Conservation (phyloP, 2,113 vertebrate genomes). For the Megatriorchis doriae region DNA sequence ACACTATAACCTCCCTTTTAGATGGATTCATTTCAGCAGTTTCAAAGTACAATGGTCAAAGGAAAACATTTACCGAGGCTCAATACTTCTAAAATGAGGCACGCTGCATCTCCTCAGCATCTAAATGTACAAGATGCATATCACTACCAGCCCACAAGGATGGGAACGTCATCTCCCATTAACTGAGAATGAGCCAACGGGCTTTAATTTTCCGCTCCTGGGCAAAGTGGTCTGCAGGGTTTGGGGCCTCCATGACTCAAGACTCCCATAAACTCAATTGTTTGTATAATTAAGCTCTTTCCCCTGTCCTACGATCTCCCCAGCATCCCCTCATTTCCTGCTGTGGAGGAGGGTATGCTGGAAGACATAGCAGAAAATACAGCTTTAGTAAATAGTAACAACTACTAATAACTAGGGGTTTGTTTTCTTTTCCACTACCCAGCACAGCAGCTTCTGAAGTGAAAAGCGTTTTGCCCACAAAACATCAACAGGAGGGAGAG, state of each 20-base stretch:
- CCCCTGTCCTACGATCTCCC: neutral
- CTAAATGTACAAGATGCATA: neutral
- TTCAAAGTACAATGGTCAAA: neutral
- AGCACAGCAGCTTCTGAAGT: neutral
- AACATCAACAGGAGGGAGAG: neutral
- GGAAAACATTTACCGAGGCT: neutral
- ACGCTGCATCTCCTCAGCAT: neutral
- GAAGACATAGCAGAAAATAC: neutral
- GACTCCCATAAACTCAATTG: neutral
- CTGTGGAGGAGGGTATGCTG: constrained; percentile 18
- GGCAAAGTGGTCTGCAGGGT: neutral
- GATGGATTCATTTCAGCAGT: neutral
- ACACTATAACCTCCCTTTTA: fast-evolving
- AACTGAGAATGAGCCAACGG: neutral
- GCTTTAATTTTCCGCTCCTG: neutral
- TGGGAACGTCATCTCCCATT: neutral
- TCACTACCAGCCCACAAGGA: neutral
- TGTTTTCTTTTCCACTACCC: constrained; percentile 33
- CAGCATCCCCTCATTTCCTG: constrained; percentile 28
- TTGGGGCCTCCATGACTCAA: neutral
- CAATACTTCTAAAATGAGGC: neutral
- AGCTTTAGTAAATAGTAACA: neutral
- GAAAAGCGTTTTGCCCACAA: neutral
- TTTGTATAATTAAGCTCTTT: neutral
- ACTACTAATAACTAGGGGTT: neutral